These are phyloP conservation scores for Bryconaethiops microstoma DNA, from an alignment of 2,797 vertebrate genomes.

Conservation along the genomic window DNA sequence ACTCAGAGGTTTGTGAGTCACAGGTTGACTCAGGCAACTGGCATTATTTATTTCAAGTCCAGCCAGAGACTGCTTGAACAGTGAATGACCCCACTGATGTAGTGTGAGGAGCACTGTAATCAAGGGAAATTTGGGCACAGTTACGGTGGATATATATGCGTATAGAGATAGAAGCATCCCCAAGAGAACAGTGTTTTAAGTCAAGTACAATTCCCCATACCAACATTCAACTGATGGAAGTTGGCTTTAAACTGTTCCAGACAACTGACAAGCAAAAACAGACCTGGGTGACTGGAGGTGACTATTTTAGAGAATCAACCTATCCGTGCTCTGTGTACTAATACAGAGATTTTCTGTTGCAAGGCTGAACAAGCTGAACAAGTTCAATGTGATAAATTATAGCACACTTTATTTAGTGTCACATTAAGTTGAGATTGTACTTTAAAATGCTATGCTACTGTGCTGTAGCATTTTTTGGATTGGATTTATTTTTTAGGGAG, in stretches of 20 bases:
- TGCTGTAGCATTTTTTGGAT: not conserved
- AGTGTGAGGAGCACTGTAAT: not conserved
- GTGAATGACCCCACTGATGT: not conserved
- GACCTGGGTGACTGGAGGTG: not conserved
- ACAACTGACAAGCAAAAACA: not conserved
- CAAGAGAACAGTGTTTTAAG: not conserved
- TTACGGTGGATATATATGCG: not conserved
- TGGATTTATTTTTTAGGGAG: not conserved
- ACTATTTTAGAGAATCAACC: not conserved
- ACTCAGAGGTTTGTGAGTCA: conserved; percentile 27
- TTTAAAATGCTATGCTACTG: too few species aligned
- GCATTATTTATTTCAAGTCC: conserved; percentile 25
- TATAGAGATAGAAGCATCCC: too few species aligned
- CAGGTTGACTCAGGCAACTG: conserved; percentile 35
- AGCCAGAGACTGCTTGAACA: conserved; percentile 7
- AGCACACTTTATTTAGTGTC: not conserved
- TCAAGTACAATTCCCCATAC: not conserved
- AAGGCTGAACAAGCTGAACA: not conserved
- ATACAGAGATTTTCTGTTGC: not conserved
- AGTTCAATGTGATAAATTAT: not conserved
- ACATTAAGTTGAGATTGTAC: not conserved
- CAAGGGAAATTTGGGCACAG: not conserved
- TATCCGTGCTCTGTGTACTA: too few species aligned
- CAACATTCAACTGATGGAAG: too few species aligned
- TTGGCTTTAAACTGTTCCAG: not conserved